A percentile compares a stretch with the other conserved stretches of the same genome.
phyloP scores from a whole-genome alignment of 2,888 invertebrate genomes.

The Polietes domitor region DNA sequence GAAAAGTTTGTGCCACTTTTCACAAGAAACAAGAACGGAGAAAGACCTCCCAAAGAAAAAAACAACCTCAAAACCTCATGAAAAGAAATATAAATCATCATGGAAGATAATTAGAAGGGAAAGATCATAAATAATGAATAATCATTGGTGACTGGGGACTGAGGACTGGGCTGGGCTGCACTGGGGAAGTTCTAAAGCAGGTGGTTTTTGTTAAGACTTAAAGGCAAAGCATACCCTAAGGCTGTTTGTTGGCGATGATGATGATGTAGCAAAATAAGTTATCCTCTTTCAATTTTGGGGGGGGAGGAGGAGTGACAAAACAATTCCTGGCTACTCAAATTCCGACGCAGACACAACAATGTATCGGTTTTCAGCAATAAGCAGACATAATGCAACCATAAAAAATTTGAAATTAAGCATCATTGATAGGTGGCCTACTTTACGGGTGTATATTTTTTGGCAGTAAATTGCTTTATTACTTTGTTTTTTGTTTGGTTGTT shows the following conservation, averaged over 20 bases:
- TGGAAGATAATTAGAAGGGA: slow-evolving; percentile 34
- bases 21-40: not conserved
- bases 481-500: not conserved
- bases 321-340: not conserved
- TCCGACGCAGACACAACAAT: not conserved
- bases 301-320: not conserved
- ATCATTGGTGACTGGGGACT: not conserved
- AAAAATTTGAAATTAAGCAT: not conserved
- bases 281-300: not conserved
- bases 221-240: not conserved
- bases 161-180: not conserved
- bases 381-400: not conserved
- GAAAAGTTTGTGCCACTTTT: slow-evolving; percentile 14
- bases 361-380: not conserved
- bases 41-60: not conserved
- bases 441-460: not conserved
- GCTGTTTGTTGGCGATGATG: not conserved
- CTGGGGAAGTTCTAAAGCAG: not conserved
- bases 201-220: not conserved
- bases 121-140: slow-evolving; percentile 44
- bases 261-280: not conserved
- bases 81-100: slow-evolving; percentile 42
- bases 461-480: slow-evolving; percentile 5
- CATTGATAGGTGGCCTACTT: not conserved
- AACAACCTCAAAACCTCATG: not conserved